These are phyloP conservation scores for Melipona beecheii DNA, from an alignment of 2,888 invertebrate genomes.

Conservation along the genomic window DNA sequence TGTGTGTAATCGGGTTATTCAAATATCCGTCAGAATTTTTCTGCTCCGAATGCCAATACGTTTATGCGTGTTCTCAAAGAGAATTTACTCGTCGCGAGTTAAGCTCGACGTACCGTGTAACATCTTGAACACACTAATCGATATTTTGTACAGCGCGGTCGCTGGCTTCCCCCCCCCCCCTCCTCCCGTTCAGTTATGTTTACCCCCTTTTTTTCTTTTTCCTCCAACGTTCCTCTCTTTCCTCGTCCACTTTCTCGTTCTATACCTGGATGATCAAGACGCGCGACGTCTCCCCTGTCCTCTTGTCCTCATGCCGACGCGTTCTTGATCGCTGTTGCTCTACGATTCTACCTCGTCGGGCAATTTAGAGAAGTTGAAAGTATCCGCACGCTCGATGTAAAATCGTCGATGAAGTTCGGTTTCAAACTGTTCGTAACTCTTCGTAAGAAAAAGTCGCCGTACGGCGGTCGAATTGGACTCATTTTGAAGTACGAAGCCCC, in stretches of 20 bases:
- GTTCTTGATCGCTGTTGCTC: not conserved
- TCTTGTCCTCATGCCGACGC: not conserved
- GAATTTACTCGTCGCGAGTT: slow-evolving; percentile 44
- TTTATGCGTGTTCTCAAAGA: slow-evolving; percentile 50
- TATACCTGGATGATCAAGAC: slow-evolving; percentile 3
- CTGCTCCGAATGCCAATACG: slow-evolving; percentile 46
- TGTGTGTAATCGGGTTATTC: slow-evolving; percentile 49
- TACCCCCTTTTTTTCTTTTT: no score
- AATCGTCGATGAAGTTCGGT: no score
- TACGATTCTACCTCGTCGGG: not conserved
- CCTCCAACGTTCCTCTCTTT: not conserved
- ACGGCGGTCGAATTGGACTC: no score
- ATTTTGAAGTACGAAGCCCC: no score
- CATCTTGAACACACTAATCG: slow-evolving; percentile 58
- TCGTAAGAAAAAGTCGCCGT: no score
- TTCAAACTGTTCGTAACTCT: no score
- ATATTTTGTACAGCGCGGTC: slow-evolving; percentile 38
- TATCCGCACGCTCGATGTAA: no score
- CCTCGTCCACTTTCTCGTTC: not conserved
- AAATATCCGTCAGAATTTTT: slow-evolving; percentile 52
- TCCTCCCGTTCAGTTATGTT: not conserved
- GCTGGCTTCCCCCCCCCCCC: not conserved
- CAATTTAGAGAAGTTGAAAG: no score
- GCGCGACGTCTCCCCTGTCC: not conserved
- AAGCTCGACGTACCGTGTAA: slow-evolving; percentile 46